Base-by-base conservation (phyloP, 2,888 invertebrate species). In the Epinotia bilunana region DNA sequence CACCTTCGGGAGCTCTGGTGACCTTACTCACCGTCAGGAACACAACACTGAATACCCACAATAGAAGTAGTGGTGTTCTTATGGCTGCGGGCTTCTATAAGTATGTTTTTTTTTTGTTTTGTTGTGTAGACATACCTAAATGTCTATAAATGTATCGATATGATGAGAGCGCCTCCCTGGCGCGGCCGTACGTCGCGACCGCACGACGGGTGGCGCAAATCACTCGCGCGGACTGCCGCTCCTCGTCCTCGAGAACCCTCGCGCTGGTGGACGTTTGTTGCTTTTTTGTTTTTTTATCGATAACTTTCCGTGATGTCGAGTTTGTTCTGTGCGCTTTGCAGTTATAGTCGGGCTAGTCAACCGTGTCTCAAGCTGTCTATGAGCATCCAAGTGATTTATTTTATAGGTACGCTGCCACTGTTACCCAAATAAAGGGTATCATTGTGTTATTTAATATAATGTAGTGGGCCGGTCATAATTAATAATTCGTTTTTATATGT, bases 201-300 rank as follows among this genome's bases (percentile, higher is more conserved):
- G 86, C 90, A 89, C 86, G 85, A 83, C 88, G 92, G 93, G 93
- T 90, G 93, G 93, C 87, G 91, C 93, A 90, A 92, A 91, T 93
- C 93, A 93, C 89, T 92, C 93, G 93, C 93, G 93, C 91, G 92
- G 87, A 93, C 92, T 91, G 91, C 93, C 92, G 91, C 88, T 70
- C 71, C 46, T 53, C 60, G 70, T 93, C 92, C 92, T 91, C 85
- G 87, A 89, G 87, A 86, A 87, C 86, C 83, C 80, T 84, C 83
- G 87, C 84, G 90, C 80, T 86, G 87, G 87, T 82, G 85, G 84
- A 87, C 84, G 84, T 84, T 85, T 83, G 80, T 84, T 83, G 78
- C 80, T 79, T 80, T 82, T 84, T 84, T 84, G 77, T 76, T 77
- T 81, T 83, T 84, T 78, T 67, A 63, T 73, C 73, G 76, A 73